phyloP scores from a whole-genome alignment of 2,113 vertebrate genomes.

The Paraplagusia blochii region DNA sequence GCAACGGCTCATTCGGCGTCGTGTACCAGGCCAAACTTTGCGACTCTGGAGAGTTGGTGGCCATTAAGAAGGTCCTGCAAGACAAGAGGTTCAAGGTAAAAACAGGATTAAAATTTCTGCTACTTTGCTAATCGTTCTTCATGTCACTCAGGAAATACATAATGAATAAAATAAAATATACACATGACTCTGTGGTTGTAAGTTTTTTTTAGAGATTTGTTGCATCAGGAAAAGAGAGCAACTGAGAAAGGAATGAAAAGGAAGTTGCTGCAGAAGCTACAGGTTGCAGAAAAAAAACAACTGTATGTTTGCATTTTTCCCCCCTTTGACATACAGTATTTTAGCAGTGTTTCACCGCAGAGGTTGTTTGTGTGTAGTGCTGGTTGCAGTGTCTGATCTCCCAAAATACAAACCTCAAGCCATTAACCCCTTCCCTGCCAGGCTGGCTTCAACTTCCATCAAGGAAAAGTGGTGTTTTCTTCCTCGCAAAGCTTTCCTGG shows the following conservation, averaged over 20 bases:
- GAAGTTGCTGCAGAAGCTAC: conserved; percentile 35
- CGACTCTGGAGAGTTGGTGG: conserved; percentile 96
- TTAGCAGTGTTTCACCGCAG: neutral
- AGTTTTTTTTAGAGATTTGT: neutral
- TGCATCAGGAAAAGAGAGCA: conserved; percentile 4
- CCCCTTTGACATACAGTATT: conserved; percentile 2
- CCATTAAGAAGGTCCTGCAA: conserved; percentile 98
- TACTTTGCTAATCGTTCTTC: neutral
- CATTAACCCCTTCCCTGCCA: conserved; percentile 26
- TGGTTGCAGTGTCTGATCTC: neutral
- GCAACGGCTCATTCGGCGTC: conserved; percentile 97
- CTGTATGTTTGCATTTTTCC: conserved; percentile 1
- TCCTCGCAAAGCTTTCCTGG: conserved; percentile 18
- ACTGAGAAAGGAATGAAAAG: conserved; percentile 35
- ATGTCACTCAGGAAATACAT: neutral
- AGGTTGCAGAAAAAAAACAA: conserved; percentile 21
- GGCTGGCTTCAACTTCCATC: conserved; percentile 13
- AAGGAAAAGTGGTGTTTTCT: conserved; percentile 27
- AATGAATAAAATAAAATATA: no score
- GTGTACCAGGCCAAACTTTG: conserved; percentile 99
- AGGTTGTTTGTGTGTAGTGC: neutral
- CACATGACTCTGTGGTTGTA: no score
- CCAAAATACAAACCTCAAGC: conserved; percentile 16
- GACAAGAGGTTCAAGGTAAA: conserved; percentile 99
- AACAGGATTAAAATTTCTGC: neutral